Conservation (phyloP, 2,888 invertebrate genomes). For the Dorcus parallelipipedus region DNA sequence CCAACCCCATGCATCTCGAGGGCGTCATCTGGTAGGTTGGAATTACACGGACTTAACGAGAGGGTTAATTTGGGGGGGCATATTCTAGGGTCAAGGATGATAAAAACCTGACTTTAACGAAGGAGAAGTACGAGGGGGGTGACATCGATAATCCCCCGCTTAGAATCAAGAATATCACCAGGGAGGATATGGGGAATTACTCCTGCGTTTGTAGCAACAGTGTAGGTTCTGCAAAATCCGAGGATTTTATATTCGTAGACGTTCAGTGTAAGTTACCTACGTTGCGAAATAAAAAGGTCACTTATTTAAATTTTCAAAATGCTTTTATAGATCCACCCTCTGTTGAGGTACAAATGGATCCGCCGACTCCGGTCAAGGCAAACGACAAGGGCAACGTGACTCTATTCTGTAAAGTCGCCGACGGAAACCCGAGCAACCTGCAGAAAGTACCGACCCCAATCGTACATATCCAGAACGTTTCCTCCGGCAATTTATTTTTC, state of each 20-base stretch:
- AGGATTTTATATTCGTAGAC: slow-evolving; percentile 71
- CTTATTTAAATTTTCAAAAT: not conserved
- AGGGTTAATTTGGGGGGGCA: no score
- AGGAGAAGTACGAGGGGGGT: slow-evolving; percentile 73
- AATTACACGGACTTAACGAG: not conserved
- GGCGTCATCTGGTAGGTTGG: slow-evolving; percentile 74
- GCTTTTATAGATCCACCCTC: slow-evolving; percentile 67
- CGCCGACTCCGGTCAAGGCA: slow-evolving; percentile 73
- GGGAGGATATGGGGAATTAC: slow-evolving; percentile 82
- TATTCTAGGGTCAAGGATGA: slow-evolving; percentile 68
- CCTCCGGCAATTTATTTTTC: not conserved
- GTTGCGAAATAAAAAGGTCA: not conserved
- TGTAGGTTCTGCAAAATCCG: slow-evolving; percentile 72
- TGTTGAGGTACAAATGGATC: slow-evolving; percentile 74
- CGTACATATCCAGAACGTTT: not conserved
- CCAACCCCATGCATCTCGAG: slow-evolving; percentile 78
- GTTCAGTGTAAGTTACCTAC: slow-evolving; percentile 70
- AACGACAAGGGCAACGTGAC: slow-evolving; percentile 77
- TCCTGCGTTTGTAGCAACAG: slow-evolving; percentile 76
- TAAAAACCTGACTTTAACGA: slow-evolving; percentile 55
- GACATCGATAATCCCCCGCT: slow-evolving; percentile 72
- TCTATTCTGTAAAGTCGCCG: slow-evolving; percentile 72
- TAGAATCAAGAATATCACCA: slow-evolving; percentile 70
- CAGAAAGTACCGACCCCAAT: slow-evolving; percentile 57
- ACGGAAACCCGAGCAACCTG: slow-evolving; percentile 73